Base-by-base conservation (phyloP, 2,113 vertebrate genomes). In the Tragelaphus imberbis region DNA sequence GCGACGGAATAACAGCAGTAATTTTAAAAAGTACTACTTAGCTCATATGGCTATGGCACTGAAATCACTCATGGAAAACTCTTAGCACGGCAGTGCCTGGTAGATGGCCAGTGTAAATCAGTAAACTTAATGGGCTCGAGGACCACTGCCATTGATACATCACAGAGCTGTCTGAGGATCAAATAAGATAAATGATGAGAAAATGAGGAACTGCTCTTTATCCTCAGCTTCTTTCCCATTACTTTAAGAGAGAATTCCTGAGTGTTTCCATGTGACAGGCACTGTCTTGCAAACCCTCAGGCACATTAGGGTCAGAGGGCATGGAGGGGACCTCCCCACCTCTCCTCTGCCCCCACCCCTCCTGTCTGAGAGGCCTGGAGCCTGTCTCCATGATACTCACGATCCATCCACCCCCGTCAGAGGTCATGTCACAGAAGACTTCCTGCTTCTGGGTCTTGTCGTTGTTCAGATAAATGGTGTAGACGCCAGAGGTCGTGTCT, bases 381-480 rank as follows among this genome's bases (percentile, higher is more conserved):
- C 56, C 17, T 16, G 6, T 44, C 59, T 84, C 17, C 0, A 0
- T 9, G 51, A 61, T 91, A 99, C 99, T 99, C 99, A 99, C 99
- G 1, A 99, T 99, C 99, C 99, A 99, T 96, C 99, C 99, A 0
- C 99, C 99, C 7, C 99, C 99, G 0, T 99, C 99, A 13, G 99
- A 99, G 58, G 44, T 98, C 99, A 99, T 99, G 98, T 99, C 99
- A 0, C 99, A 99, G 99, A 98, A 99, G 75, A 99, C 99, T 94
- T 99, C 99, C 90, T 99, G 89, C 0, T 99, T 98, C 98, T 99
- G 99, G 84, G 97, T 98, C 98, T 99, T 99, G 82, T 99, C 99
- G 36, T 99, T 99, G 0, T 99, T 99, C 97, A 99, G 90, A 93
- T 99, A 99, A 95, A 99, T 98, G 1, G 99, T 99, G 97, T 99